These are phyloP conservation scores for Brachirus orientalis DNA, from an alignment of 2,113 vertebrate species.

Conservation along the genomic window DNA sequence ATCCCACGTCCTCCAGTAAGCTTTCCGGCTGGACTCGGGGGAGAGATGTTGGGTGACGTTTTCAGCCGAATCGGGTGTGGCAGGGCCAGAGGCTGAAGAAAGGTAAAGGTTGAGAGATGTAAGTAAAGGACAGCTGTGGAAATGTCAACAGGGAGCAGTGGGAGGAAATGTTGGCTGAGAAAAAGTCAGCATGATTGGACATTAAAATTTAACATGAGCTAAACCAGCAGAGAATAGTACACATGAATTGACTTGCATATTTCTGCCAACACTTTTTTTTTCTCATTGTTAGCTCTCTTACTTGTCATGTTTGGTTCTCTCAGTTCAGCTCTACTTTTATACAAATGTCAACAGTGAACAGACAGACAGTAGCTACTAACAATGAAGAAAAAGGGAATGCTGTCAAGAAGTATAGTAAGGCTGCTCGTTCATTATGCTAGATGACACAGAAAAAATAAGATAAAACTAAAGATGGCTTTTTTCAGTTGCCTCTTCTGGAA, in stretches of 20 bases:
- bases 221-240: not conserved
- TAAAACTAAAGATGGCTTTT: no score
- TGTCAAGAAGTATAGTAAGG: not conserved
- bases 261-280: not conserved
- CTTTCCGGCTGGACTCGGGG: constrained; percentile 93
- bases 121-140: constrained; percentile 14
- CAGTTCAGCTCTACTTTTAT: not conserved
- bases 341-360: not conserved
- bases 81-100: constrained; percentile 90
- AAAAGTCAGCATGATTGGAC: constrained; percentile 27
- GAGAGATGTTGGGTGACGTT: constrained; percentile 92
- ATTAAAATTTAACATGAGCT: constrained; percentile 30
- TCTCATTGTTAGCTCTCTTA: no score
- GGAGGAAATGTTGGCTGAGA: constrained; percentile 31
- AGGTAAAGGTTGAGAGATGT: constrained; percentile 17
- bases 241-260: not conserved
- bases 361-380: not conserved
- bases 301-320: no score
- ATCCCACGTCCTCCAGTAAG: constrained; percentile 95
- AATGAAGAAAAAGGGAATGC: not conserved
- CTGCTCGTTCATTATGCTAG: not conserved
- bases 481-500: no score
- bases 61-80: constrained; percentile 94
- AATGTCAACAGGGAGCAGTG: constrained; percentile 37
- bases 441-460: constrained; percentile 1